Base-by-base conservation (phyloP, 2,888 invertebrate species). In the Drosophila anomalipes region DNA sequence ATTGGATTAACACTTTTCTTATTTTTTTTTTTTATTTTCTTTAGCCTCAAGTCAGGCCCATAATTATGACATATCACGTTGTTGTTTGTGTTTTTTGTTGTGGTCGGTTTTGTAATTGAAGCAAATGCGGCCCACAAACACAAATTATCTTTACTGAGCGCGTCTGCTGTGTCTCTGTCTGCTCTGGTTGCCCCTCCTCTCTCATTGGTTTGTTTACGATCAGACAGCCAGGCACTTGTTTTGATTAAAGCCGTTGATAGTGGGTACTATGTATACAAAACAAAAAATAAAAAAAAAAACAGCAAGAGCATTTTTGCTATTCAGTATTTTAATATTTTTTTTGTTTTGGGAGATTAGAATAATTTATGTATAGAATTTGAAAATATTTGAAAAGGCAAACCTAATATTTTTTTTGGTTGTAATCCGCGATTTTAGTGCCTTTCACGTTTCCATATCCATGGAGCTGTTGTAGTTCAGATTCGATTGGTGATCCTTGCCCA, bases 1-100 rank as follows among this genome's bases (percentile, higher is more conserved):
- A 90, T 86, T 89, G 65, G 74, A 86, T 87, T 87, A 87, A 89
- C 89, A 90, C 81, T 88, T 86, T 76, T 59, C 37, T 7, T 30
- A 54, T 5, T 16, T 10, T 3, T 10, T 10, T 10, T 10, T 26
- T 5, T 26, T 35, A 2, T 2, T 6, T 28, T 37, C 7, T 7
- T 35, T 68, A 57, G 52, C 35, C 41, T 61, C 28, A 56, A 47
- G 56, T 56, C 59, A 59, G 54, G 61, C 61, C 33, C 81, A 67
- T 76, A 83, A 90, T 86, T 86, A 89, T 79, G 86, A 65, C 68
- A 79, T 79, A 81, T 83, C 68, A 69, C 71, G 62, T 72, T 66
- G n/a, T 35, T 65, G 16, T 44, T 14, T 33, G 19, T 41, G 28
- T 1, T 28, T 47, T 35, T 10, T 73, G 63, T 62, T 72, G 56